Base-by-base conservation (phyloP, 1,140 invertebrate species). In the Bicyclus anynana region DNA sequence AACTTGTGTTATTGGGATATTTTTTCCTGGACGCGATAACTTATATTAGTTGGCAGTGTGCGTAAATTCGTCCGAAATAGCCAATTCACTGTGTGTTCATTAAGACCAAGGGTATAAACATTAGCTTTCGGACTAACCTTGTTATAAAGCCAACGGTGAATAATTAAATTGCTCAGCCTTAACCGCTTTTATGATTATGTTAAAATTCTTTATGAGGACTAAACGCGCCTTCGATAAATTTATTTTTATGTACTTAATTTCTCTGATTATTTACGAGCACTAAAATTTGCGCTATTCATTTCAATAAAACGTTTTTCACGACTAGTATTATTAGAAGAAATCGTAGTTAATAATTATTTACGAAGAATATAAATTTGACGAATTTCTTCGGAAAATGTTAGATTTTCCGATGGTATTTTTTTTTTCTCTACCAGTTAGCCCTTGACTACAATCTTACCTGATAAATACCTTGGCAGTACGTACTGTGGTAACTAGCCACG, bases 1-100 rank as follows among this genome's bases (percentile, higher is more conserved):
- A 74, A 65, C 65, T 81, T 78, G 64, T 68, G 23, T 71, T 80
- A 76, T 77, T 75, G 69, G 76, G 68, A 58, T 42, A 74, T 79
- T 82, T 83, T 82, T 83, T 79, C 62, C 60, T 35, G 53, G 10
- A 49, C 38, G 53, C 66, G 59, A 73, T 83, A 76, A 83, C 72
- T 74, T 77, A 79, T 79, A 71, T 69, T 53, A 67, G 68, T 64
- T 67, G 69, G 76, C 74, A 70, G 62, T 76, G 73, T 67, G 70
- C 70, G 72, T 78, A 73, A 56, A 75, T 74, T 71, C 62, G 59
- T 46, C 46, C 59, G 62, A 54, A 75, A 70, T 66, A 59, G 73
- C 60, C 76, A 74, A 70, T 70, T 81, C 53, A 47, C 44, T 69
- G 35, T 56, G 50, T 65, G 55, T 51, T 62, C 54, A 57, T 62